Conservation (phyloP, 2,888 invertebrate species). For the Pasiphila rectangulata region DNA sequence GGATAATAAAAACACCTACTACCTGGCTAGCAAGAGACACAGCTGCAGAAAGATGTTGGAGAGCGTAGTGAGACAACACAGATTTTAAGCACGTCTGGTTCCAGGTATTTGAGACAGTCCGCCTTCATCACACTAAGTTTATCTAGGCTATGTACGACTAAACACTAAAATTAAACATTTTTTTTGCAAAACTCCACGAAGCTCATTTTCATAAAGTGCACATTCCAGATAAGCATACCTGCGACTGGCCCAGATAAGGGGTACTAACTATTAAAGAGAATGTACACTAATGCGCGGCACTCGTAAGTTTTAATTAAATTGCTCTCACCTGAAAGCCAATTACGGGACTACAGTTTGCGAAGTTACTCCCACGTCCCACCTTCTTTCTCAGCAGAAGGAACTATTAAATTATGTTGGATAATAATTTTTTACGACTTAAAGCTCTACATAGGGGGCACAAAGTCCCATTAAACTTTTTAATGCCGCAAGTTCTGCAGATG, state of each 20-base stretch:
- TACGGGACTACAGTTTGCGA: conserved; percentile 11
- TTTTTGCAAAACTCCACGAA: background rate
- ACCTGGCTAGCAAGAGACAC: too few species aligned
- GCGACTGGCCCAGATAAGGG: conserved; percentile 5
- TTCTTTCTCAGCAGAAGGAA: conserved; percentile 8
- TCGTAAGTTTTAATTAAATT: conserved; percentile 22
- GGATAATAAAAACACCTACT: too few species aligned
- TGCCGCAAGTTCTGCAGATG: background rate
- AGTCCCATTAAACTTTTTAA: conserved; percentile 1
- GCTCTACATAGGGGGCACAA: conserved; percentile 1
- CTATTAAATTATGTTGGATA: conserved; percentile 8
- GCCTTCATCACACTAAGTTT: background rate
- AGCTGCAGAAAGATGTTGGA: too few species aligned
- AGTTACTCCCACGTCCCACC: conserved; percentile 4
- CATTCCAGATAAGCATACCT: conserved; percentile 13
- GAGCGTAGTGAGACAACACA: too few species aligned
- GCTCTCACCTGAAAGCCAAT: conserved; percentile 20
- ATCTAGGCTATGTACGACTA: background rate
- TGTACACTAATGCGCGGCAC: conserved; percentile 7
- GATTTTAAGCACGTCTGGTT: too few species aligned
- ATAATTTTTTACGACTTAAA: conserved; percentile 2
- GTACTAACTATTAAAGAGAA: conserved; percentile 5
- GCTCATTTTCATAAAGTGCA: conserved; percentile 6
- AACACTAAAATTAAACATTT: background rate
- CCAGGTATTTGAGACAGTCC: background rate